Evolutionary conservation across 1,140 invertebrate species (phyloP), one percentile per base, ranked within the genome.

Genomic region (Pogonus chalceus): DNA sequence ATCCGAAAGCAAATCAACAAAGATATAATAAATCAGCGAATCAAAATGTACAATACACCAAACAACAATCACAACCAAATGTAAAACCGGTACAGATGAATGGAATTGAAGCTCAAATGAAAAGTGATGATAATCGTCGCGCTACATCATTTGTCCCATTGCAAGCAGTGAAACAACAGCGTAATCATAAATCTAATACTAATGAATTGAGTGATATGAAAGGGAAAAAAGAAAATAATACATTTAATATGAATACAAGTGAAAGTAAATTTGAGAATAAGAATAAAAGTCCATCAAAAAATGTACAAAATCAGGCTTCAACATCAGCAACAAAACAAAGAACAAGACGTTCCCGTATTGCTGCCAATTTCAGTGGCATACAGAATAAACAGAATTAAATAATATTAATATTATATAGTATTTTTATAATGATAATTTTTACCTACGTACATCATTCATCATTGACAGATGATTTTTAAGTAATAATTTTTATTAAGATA

Each of bases 111-210:
- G 26, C 14, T 7, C 4, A 31, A 31, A 31, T 4, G 26, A 31
- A 18, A 43, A 43, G 37, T 18, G 37, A 43, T 10, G 4, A 9
- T 9, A 43, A 43, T 10, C 3, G 3, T 12, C 22, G 51, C 31
- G 18, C 49, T 22, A 63, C 66, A 2, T 57, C 70, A 0, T 75
- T 75, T 14, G 71, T 75, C 12, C 73, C 73, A 0, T 59, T 75
- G 7, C 73, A 75, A 56, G 72, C 72, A 4, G 71, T 73, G 23
- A 74, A 73, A 21, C 71, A 71, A 50, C 70, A 65, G 12, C 62
- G 69, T 43, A 62, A 60, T n/a, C 51, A 16, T 35, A 16, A n/a
- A n/a, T n/a, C n/a, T n/a, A n/a, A n/a, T 21, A 53, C 26, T 18
- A 53, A 53, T 46, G 37, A 21, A 26, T 23, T 46, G 10, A 35